A percentile compares a stretch with the other conserved stretches of the same genome.
These are phyloP conservation scores for Campylomormyrus tamandua DNA, from an alignment of 2,113 vertebrate genomes.

Conservation along the genomic window DNA sequence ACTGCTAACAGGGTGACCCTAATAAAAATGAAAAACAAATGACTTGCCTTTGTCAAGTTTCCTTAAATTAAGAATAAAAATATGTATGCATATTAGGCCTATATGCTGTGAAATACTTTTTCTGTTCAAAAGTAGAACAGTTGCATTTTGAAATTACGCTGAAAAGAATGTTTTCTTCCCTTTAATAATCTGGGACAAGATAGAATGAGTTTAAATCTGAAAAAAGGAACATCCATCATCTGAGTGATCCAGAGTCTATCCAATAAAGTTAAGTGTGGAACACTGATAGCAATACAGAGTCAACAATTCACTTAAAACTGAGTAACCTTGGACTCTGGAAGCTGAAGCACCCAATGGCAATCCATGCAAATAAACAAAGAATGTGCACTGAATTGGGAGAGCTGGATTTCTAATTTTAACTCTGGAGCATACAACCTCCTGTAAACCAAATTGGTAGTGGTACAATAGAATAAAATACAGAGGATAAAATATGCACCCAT, in stretches of 20 bases:
- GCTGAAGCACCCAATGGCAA: neutral
- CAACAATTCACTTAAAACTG: neutral
- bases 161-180: neutral
- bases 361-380: neutral
- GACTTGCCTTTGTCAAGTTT: neutral
- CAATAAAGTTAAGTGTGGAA: neutral
- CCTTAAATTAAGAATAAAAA: neutral
- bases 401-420: neutral
- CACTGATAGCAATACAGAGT: neutral
- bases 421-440: neutral
- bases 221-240: neutral
- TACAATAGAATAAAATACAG: neutral
- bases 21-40: neutral
- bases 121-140: neutral
- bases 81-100: neutral
- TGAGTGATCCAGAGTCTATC: neutral
- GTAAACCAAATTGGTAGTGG: neutral
- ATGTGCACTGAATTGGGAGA: neutral
- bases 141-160: neutral
- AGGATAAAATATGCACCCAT: neutral
- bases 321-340: neutral
- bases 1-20: neutral
- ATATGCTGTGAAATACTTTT: neutral
- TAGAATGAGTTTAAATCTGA: neutral
- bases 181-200: neutral